Percentiles rank a stretch among this genome's conserved stretches.
Evolutionary conservation across 2,113 vertebrate genomes (phyloP).

Genomic region (Motacilla alba): DNA sequence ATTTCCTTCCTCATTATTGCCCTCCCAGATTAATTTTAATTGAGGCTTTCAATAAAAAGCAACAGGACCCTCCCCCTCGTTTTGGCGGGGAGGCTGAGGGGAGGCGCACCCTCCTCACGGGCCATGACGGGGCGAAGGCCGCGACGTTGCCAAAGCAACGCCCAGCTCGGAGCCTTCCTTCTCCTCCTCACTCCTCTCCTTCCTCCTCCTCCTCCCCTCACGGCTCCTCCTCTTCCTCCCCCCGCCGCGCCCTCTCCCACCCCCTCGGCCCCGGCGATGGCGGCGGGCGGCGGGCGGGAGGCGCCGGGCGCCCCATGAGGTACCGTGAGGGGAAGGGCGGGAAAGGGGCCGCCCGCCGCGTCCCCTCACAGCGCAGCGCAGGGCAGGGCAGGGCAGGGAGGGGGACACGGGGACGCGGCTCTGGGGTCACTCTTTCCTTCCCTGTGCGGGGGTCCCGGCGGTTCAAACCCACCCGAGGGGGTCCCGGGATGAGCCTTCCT

Average conservation of each 20-base stretch:
- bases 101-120: background rate
- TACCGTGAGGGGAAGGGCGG: slow-evolving; percentile 33
- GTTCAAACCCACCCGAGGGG: background rate
- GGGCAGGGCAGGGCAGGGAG: background rate
- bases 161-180: background rate
- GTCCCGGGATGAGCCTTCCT: background rate
- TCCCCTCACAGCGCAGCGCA: background rate
- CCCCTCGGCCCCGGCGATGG: background rate
- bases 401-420: background rate
- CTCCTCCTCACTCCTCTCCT: background rate
- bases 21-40: background rate
- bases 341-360: background rate
- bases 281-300: slow-evolving; percentile 67
- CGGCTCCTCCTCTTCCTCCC: slow-evolving; percentile 47
- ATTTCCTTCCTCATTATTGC: background rate
- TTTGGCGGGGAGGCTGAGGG: background rate
- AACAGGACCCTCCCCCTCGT: background rate
- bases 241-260: background rate
- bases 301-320: slow-evolving; percentile 78
- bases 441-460: background rate
- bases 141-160: background rate
- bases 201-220: background rate
- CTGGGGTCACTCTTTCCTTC: background rate
- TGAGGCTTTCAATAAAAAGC: background rate
- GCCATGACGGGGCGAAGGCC: background rate